These are phyloP conservation scores for Grantiella picta DNA, from an alignment of 2,113 vertebrate species.

Conservation along the genomic window DNA sequence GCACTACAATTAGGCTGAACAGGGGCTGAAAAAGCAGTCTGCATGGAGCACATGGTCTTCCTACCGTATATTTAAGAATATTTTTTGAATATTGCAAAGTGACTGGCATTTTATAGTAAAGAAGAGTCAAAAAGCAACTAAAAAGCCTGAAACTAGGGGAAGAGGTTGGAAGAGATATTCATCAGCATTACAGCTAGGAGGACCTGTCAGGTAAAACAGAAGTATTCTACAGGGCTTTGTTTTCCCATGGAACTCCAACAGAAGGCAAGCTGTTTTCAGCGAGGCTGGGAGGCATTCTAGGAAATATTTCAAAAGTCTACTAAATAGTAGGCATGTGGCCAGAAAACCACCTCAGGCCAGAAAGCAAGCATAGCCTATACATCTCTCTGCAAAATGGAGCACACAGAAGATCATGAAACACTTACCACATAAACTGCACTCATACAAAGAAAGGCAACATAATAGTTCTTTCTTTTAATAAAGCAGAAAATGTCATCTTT, in stretches of 20 bases:
- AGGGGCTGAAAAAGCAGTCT: background rate
- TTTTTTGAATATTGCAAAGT: background rate
- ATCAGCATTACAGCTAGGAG: background rate
- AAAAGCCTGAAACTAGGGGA: background rate
- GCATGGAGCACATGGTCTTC: background rate
- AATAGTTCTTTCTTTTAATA: background rate
- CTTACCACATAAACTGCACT: background rate
- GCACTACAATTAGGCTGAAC: background rate
- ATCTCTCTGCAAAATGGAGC: background rate
- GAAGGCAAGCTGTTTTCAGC: background rate
- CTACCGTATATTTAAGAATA: background rate
- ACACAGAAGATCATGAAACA: background rate
- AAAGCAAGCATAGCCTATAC: background rate
- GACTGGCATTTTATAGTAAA: background rate
- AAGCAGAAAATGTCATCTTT: background rate
- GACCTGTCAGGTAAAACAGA: background rate
- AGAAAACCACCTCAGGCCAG: conserved; percentile 1
- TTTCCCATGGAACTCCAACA: background rate
- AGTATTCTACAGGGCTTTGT: background rate
- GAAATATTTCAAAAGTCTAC: conserved; percentile 1
- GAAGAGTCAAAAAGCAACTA: background rate
- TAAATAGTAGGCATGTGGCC: background rate
- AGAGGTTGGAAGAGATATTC: background rate
- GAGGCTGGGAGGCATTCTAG: background rate
- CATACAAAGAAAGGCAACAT: background rate